Percentiles rank a stretch among this genome's conserved stretches.
phyloP scores from a whole-genome alignment of 2,888 invertebrate species.

The Ditula angustiorana region DNA sequence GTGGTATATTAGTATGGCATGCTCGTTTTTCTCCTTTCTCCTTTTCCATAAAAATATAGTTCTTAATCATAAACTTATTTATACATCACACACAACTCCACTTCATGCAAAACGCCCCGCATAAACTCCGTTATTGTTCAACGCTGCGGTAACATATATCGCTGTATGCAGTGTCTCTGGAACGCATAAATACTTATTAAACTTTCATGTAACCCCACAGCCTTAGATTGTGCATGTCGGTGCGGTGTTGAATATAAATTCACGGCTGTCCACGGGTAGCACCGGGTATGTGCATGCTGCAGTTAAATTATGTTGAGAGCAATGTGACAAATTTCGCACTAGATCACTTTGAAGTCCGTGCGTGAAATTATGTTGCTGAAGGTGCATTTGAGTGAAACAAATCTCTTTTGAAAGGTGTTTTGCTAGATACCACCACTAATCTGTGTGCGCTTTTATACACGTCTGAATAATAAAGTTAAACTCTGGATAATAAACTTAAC shows the following conservation, averaged over 20 bases:
- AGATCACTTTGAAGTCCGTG: background rate
- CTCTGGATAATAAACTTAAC: no score
- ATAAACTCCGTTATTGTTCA: background rate
- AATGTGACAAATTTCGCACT: background rate
- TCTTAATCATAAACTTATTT: no score
- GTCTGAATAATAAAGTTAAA: no score
- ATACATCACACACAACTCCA: no score
- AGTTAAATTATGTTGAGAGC: background rate
- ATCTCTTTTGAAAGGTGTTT: no score
- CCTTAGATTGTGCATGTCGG: conserved; percentile 20
- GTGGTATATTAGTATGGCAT: no score
- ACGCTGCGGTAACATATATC: conserved; percentile 13
- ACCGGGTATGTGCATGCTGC: background rate
- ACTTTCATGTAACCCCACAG: conserved; percentile 19
- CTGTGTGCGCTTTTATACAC: no score
- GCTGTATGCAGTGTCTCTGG: conserved; percentile 15
- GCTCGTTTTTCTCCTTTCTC: no score
- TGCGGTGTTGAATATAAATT: conserved; percentile 16
- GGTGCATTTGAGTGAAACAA: background rate
- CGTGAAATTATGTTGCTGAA: background rate
- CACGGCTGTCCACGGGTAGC: background rate
- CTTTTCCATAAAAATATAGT: no score
- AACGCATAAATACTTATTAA: conserved; percentile 25
- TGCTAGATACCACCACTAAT: no score
- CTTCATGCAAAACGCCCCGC: background rate